phyloP scores from a whole-genome alignment of 2,888 invertebrate species.

The Caenorhabditis afra region DNA sequence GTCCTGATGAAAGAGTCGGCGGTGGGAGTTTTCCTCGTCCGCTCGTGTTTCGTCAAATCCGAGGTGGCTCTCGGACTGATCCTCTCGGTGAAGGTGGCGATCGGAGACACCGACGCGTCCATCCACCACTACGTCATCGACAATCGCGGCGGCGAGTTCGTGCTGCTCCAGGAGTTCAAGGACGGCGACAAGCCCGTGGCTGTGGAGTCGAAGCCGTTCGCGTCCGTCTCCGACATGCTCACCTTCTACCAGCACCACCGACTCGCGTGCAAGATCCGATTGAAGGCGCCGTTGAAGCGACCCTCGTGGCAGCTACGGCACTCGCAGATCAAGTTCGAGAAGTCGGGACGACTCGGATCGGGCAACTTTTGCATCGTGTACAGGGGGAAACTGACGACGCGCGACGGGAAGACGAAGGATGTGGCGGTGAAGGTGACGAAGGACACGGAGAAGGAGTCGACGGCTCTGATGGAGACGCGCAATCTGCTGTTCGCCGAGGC shows the following conservation, averaged over 20 bases:
- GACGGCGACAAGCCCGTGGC: conserved; percentile 8
- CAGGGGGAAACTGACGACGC: conserved; percentile 36
- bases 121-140: conserved; percentile 49
- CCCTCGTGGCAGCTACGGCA: conserved; percentile 50
- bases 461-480: conserved; percentile 71
- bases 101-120: conserved; percentile 11
- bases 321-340: conserved; percentile 30
- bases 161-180: conserved; percentile 31
- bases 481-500: conserved; percentile 69
- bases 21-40: conserved; percentile 38
- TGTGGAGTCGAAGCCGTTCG: conserved; percentile 34
- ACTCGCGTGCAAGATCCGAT: conserved; percentile 45
- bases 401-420: conserved; percentile 58
- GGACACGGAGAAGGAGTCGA: conserved; percentile 45
- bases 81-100: conserved; percentile 39
- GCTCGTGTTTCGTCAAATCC: conserved; percentile 27
- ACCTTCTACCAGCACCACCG: conserved; percentile 28
- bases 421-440: conserved; percentile 73
- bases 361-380: conserved; percentile 66
- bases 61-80: conserved; percentile 41
- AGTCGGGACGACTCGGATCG: conserved; percentile 47
- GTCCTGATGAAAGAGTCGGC: conserved; percentile 33
- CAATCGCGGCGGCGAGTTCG: conserved; percentile 6
- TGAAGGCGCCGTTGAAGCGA: conserved; percentile 21
- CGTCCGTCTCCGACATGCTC: conserved; percentile 27